Evolutionary conservation across 2,113 vertebrate species (phyloP).

Genomic region (Prunella himalayana): DNA sequence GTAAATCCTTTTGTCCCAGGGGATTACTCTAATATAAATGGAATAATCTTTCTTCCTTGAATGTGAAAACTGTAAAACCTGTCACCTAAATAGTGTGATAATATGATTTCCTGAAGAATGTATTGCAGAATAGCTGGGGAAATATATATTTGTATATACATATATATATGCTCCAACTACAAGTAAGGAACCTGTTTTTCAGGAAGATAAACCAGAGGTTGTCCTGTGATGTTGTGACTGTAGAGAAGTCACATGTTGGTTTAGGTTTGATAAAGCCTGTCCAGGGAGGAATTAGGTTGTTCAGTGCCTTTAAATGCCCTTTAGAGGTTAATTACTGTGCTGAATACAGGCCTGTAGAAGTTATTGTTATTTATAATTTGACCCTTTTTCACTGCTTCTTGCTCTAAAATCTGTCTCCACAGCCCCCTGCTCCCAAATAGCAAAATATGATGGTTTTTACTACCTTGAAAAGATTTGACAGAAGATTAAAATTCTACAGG

Average conservation of each 20-base stretch:
- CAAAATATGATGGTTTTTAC: neutral
- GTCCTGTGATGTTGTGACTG: neutral
- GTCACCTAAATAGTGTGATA: neutral
- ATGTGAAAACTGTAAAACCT: neutral
- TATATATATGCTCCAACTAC: fast-evolving
- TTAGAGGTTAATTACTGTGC: neutral
- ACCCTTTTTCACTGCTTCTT: neutral
- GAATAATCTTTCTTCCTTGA: neutral
- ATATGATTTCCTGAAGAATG: neutral
- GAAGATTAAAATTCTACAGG: neutral
- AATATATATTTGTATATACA: neutral
- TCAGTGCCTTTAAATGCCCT: neutral
- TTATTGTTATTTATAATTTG: neutral
- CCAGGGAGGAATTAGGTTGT: neutral
- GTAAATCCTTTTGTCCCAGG: neutral
- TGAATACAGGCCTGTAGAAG: neutral
- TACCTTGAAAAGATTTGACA: neutral
- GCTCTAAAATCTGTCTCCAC: fast-evolving
- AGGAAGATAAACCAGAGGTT: neutral
- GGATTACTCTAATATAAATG: neutral
- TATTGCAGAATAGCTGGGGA: neutral
- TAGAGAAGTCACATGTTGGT: neutral
- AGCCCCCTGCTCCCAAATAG: fast-evolving
- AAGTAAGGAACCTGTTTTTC: neutral
- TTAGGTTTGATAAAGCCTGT: neutral